Evolutionary conservation across 2,113 vertebrate genomes (phyloP).

Genomic region (Epinephelus moara): DNA sequence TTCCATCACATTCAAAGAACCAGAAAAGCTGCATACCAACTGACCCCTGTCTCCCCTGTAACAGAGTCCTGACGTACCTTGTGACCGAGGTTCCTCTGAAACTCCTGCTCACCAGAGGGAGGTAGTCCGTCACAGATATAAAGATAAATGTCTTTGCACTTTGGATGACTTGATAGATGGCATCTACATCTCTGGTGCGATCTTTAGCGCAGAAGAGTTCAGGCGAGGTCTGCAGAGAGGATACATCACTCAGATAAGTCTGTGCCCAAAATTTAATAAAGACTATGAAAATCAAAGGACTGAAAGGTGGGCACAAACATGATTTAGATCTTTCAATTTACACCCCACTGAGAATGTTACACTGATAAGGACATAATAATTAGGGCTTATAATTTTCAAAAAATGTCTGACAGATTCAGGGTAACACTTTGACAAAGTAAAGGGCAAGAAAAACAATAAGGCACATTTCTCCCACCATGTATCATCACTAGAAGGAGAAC

Average conservation of each 20-base stretch:
- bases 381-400: too few relatives aligned
- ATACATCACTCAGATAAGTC: constrained; percentile 28
- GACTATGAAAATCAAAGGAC: background rate
- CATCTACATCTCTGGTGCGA: constrained; percentile 77
- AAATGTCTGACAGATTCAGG: background rate
- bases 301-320: background rate
- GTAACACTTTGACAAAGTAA: background rate
- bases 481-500: constrained; percentile 28
- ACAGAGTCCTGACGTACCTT: constrained; percentile 50
- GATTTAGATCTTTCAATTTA: background rate
- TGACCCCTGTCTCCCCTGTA: too few relatives aligned
- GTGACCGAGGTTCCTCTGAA: constrained; percentile 68
- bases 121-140: constrained; percentile 82
- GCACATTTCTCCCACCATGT: constrained; percentile 10
- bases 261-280: background rate
- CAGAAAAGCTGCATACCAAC: too few relatives aligned
- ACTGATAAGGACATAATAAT: background rate
- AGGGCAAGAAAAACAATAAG: constrained; percentile 4
- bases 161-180: constrained; percentile 79
- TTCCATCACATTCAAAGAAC: too few relatives aligned
- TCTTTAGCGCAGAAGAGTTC: constrained; percentile 77
- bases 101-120: constrained; percentile 74
- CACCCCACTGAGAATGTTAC: background rate
- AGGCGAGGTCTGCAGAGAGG: constrained; percentile 73
- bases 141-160: constrained; percentile 74